These are phyloP conservation scores for Dicyrtomina minuta DNA, from an alignment of 2,888 invertebrate species.

Conservation along the genomic window DNA sequence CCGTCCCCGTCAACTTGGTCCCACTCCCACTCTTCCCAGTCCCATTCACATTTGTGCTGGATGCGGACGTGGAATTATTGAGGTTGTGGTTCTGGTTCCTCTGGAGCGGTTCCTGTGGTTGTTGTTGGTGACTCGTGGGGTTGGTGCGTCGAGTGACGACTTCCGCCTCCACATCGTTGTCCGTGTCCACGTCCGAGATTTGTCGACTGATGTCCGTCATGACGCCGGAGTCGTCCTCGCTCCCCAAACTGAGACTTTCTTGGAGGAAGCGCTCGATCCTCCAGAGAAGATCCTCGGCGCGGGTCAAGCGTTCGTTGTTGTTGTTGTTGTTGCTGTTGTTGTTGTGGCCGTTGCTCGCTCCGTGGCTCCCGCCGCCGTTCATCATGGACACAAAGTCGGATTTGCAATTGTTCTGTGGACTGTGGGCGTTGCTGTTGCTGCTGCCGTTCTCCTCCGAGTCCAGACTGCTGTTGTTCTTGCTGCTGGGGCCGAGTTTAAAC, in stretches of 20 bases:
- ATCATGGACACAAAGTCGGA: no score
- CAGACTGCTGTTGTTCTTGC: slow-evolving; percentile 24
- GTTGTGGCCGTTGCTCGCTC: no score
- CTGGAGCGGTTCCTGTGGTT: no score
- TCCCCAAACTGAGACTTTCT: slow-evolving; percentile 55
- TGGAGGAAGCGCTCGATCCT: slow-evolving; percentile 52
- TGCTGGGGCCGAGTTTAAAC: slow-evolving; percentile 33
- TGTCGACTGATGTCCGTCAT: slow-evolving; percentile 68
- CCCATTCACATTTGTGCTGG: neutral
- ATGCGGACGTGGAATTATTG: no score
- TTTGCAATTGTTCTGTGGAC: no score
- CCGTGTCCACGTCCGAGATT: slow-evolving; percentile 65
- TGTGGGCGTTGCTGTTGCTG: slow-evolving; percentile 39
- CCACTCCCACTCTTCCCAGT: neutral
- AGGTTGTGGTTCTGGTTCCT: no score
- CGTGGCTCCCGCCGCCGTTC: no score
- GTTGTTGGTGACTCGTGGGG: no score
- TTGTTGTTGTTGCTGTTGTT: no score
- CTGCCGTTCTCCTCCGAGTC: slow-evolving; percentile 54
- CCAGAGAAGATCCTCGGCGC: slow-evolving; percentile 52
- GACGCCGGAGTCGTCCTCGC: slow-evolving; percentile 71
- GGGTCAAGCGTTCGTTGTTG: slow-evolving; percentile 43
- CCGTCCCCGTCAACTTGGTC: neutral
- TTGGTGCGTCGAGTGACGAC: no score
- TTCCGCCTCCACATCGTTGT: slow-evolving; percentile 60